Percentiles rank a stretch among this genome's conserved stretches.
These are phyloP conservation scores for Tenthredo distinguenda DNA, from an alignment of 2,888 invertebrate species.

Conservation along the genomic window DNA sequence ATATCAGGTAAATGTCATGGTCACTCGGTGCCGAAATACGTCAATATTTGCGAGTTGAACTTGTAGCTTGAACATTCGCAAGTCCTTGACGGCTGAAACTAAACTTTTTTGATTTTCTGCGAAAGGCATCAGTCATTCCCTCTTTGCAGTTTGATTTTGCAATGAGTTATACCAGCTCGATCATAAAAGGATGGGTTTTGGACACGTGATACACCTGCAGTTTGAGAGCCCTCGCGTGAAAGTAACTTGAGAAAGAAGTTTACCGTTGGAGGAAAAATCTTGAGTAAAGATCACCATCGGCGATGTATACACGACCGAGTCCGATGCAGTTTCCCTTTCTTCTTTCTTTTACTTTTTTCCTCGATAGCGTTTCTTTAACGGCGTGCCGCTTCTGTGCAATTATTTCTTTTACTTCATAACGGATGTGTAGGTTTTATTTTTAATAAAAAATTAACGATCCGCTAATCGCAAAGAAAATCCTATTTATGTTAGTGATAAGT, in stretches of 20 bases:
- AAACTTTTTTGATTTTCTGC: neutral
- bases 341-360: neutral
- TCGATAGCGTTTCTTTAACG: neutral
- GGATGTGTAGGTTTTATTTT: neutral
- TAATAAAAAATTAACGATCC: neutral
- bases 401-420: neutral
- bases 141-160: neutral
- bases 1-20: neutral
- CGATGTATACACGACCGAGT: neutral
- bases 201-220: neutral
- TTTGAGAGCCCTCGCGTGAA: neutral
- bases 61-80: neutral
- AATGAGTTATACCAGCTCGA: neutral
- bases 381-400: neutral
- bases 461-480: neutral
- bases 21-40: neutral
- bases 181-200: neutral
- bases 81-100: neutral
- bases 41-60: neutral
- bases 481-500: neutral
- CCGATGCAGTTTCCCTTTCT: slow-evolving; percentile 29
- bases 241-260: slow-evolving; percentile 24
- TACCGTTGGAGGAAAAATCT: neutral
- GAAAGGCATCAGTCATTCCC: neutral
- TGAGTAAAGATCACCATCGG: neutral